phyloP scores from a whole-genome alignment of 2,113 vertebrate genomes.

The Myrmecobius fasciatus region DNA sequence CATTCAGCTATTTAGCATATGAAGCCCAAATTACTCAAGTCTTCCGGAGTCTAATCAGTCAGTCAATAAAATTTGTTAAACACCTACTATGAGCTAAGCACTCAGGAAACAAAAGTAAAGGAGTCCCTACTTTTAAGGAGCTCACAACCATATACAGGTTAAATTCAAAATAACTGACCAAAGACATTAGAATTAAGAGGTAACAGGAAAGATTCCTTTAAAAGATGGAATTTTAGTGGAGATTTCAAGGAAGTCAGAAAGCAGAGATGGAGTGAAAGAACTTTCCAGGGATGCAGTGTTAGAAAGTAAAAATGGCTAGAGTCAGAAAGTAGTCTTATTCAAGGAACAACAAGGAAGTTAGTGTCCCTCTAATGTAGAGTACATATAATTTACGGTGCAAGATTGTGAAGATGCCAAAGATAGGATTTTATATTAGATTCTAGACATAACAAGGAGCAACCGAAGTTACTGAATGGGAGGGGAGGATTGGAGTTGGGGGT shows the following conservation, averaged over 20 bases:
- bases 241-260: neutral
- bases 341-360: neutral
- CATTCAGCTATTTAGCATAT: neutral
- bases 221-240: neutral
- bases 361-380: neutral
- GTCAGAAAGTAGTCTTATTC: neutral
- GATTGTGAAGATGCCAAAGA: no score
- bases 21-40: neutral
- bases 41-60: neutral
- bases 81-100: neutral
- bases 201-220: neutral
- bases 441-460: no score
- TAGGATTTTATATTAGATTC: no score
- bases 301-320: neutral
- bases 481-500: no score
- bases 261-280: neutral
- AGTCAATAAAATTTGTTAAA: neutral
- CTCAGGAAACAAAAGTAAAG: neutral
- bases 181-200: neutral
- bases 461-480: no score
- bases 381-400: neutral
- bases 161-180: neutral
- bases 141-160: neutral
- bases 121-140: neutral
- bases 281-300: neutral